These are phyloP conservation scores for Numenius arquata DNA, from an alignment of 2,113 vertebrate genomes.

Conservation along the genomic window DNA sequence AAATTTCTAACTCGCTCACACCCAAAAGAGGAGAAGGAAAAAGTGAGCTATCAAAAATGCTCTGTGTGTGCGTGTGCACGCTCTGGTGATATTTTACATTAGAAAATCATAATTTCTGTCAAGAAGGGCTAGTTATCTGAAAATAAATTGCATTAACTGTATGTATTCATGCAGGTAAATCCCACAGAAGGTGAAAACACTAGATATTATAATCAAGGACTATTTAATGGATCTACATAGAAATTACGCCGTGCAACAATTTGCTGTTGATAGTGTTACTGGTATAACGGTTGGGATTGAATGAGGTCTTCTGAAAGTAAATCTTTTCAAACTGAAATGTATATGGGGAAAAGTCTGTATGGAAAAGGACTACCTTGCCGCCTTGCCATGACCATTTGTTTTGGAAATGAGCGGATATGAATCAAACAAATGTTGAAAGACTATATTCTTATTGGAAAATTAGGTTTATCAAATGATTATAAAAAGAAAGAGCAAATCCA, in stretches of 20 bases:
- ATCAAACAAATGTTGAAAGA: background rate
- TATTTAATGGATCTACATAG: background rate
- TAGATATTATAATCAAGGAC: background rate
- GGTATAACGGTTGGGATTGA: background rate
- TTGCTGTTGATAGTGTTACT: background rate
- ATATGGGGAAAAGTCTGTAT: fast-evolving
- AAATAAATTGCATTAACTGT: background rate
- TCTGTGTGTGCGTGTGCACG: fast-evolving
- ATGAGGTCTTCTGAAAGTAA: background rate
- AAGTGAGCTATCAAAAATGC: background rate
- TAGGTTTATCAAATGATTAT: background rate
- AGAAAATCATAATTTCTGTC: background rate
- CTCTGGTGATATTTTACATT: background rate
- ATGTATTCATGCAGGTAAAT: background rate
- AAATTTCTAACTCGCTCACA: background rate
- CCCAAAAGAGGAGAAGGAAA: background rate
- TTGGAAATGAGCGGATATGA: background rate
- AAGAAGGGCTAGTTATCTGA: background rate
- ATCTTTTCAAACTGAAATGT: background rate
- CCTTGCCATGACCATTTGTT: background rate
- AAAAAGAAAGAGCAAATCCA: background rate
- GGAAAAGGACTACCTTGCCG: background rate
- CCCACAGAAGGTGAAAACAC: background rate
- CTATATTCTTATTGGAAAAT: background rate
- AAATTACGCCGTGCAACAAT: background rate